A percentile compares a stretch with the other conserved stretches of the same genome.
Evolutionary conservation across 2,797 vertebrate genomes (phyloP).

Genomic region (Intellagama lesueurii): DNA sequence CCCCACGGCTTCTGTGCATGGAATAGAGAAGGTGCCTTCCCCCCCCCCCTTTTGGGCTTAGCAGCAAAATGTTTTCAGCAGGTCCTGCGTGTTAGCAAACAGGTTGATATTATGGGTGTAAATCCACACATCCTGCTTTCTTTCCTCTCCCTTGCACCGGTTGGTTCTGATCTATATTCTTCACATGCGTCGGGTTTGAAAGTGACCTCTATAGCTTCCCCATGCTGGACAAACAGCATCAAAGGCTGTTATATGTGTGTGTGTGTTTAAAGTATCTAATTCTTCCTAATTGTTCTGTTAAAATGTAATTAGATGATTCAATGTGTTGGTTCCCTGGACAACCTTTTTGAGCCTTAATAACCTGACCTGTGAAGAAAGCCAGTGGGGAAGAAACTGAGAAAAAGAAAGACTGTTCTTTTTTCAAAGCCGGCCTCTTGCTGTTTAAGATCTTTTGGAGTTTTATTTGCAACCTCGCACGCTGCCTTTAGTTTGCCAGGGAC

Average conservation of each 20-base stretch:
- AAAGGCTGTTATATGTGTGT: no score
- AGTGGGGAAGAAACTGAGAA: background rate
- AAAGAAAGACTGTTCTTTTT: background rate
- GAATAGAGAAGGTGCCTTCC: no score
- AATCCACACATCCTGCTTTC: background rate
- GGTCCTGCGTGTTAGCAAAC: background rate
- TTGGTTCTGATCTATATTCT: background rate
- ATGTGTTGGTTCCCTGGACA: conserved; percentile 19
- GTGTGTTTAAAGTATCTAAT: conserved; percentile 42
- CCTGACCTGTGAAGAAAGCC: background rate
- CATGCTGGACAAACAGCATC: background rate
- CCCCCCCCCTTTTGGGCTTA: no score
- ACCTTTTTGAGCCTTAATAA: conserved; percentile 61
- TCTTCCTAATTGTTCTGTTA: conserved; percentile 58
- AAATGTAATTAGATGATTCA: conserved; percentile 54
- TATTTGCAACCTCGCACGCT: no score
- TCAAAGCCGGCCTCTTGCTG: background rate
- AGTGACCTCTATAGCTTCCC: background rate
- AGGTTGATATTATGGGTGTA: no score
- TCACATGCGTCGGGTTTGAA: background rate
- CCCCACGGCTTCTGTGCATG: no score
- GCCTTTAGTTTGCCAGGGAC: no score
- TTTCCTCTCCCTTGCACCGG: no score
- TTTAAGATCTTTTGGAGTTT: no score
- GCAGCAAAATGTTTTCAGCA: no score